A percentile compares a stretch with the other conserved stretches of the same genome.
Conservation (phyloP, 2,888 invertebrate species). For the Eucera pruinosa region DNA sequence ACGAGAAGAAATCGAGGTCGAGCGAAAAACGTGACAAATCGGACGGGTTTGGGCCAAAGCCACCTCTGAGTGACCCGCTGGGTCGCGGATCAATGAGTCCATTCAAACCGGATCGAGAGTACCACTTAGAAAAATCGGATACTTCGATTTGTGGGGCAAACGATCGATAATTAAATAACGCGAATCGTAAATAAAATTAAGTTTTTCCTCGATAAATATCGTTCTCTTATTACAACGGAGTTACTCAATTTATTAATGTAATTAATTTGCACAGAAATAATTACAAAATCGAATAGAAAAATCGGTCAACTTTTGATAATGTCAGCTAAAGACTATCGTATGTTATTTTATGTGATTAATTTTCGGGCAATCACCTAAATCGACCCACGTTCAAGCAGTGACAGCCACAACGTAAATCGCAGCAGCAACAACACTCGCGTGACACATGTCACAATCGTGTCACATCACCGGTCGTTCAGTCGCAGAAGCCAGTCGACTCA, state of each 20-base stretch:
- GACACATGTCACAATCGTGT: conserved; percentile 71
- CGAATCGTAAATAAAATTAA: background rate
- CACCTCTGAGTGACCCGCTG: too few relatives aligned
- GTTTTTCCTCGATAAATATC: background rate
- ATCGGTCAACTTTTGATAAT: too few relatives aligned
- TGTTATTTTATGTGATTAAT: background rate
- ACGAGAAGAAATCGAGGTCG: conserved; percentile 46
- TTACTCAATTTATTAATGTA: background rate
- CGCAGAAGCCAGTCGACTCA: conserved; percentile 71
- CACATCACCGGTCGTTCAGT: conserved; percentile 65
- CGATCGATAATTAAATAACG: background rate
- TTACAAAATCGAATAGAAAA: background rate
- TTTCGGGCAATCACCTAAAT: conserved; percentile 68
- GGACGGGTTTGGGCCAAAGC: conserved; percentile 4
- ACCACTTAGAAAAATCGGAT: background rate
- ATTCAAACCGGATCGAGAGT: background rate
- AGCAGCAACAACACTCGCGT: conserved; percentile 67
- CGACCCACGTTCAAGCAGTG: conserved; percentile 65
- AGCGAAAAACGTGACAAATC: conserved; percentile 38
- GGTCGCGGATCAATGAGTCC: background rate
- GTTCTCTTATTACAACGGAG: background rate
- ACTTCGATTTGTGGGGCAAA: conserved; percentile 5
- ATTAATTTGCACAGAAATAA: background rate
- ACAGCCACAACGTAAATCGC: conserved; percentile 57
- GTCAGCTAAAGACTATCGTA: too few relatives aligned